phyloP scores from a whole-genome alignment of 2,113 vertebrate genomes.

The Pungitius pungitius region DNA sequence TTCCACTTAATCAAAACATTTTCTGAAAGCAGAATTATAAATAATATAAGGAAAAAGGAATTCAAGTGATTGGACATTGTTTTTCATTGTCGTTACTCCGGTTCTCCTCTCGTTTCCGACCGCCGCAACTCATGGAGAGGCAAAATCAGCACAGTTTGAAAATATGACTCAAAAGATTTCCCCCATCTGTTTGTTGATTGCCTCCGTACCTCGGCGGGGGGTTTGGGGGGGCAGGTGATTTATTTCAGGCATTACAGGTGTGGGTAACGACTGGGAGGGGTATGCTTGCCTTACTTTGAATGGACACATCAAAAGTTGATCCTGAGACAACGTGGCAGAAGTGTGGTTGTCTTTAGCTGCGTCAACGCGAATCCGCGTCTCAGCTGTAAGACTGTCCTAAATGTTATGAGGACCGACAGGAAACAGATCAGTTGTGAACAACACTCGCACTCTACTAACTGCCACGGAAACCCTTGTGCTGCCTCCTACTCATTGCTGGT shows the following conservation, averaged over 20 bases:
- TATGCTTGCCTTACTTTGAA: slow-evolving; percentile 15
- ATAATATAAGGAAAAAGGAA: slow-evolving; percentile 8
- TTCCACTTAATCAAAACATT: slow-evolving; percentile 23
- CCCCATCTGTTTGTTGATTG: slow-evolving; percentile 54
- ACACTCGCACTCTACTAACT: background rate
- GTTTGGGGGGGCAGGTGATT: slow-evolving; percentile 43
- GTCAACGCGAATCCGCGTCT: slow-evolving; percentile 14
- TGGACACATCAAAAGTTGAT: background rate
- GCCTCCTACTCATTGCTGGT: background rate
- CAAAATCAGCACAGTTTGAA: slow-evolving; percentile 22
- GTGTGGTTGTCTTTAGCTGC: background rate
- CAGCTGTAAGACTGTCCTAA: background rate
- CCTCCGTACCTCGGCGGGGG: slow-evolving; percentile 33
- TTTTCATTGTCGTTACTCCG: background rate
- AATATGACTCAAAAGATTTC: slow-evolving; percentile 39
- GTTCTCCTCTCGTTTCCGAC: background rate
- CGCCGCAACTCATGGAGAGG: slow-evolving; percentile 2
- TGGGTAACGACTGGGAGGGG: slow-evolving; percentile 23
- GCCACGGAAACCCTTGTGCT: background rate
- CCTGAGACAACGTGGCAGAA: slow-evolving; percentile 6
- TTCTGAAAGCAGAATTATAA: slow-evolving; percentile 20
- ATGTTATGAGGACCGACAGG: background rate
- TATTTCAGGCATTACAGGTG: slow-evolving; percentile 44
- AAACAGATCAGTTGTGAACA: background rate
- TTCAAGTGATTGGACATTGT: slow-evolving; percentile 52